Conservation (phyloP, 2,113 vertebrate species). For the Callaeas wilsoni region DNA sequence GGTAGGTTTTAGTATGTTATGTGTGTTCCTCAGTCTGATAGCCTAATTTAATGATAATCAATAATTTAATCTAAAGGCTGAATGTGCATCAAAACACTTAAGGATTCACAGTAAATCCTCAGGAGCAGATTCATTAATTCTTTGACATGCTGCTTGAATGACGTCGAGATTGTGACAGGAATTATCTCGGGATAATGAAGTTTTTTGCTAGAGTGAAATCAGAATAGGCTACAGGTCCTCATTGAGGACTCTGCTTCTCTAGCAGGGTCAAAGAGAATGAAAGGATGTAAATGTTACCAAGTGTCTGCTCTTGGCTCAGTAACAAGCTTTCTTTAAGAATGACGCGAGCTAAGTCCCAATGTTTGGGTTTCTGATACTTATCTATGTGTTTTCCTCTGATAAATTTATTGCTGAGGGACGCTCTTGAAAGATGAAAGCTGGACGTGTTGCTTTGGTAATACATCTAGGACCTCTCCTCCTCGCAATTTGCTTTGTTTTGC, state of each 20-base stretch:
- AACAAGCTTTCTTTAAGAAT: background rate
- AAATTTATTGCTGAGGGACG: background rate
- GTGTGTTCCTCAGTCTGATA: background rate
- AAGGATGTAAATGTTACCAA: background rate
- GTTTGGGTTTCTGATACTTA: background rate
- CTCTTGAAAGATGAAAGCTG: background rate
- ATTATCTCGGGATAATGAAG: background rate
- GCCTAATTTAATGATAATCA: background rate
- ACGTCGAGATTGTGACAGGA: background rate
- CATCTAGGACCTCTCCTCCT: background rate
- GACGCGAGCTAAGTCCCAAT: rapidly evolving
- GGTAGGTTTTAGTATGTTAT: background rate
- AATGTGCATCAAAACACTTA: background rate
- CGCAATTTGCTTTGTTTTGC: background rate
- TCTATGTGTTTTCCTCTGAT: background rate
- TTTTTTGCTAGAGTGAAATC: background rate
- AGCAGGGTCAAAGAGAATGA: background rate
- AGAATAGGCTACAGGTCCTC: background rate
- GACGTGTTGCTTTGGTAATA: background rate
- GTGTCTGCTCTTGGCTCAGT: background rate
- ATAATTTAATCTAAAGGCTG: background rate
- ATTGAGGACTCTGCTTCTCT: background rate
- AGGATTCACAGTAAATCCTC: background rate
- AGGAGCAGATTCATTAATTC: background rate
- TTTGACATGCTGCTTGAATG: background rate